These are phyloP conservation scores for Apis dorsata DNA, from an alignment of 1,140 invertebrate species.

Conservation along the genomic window DNA sequence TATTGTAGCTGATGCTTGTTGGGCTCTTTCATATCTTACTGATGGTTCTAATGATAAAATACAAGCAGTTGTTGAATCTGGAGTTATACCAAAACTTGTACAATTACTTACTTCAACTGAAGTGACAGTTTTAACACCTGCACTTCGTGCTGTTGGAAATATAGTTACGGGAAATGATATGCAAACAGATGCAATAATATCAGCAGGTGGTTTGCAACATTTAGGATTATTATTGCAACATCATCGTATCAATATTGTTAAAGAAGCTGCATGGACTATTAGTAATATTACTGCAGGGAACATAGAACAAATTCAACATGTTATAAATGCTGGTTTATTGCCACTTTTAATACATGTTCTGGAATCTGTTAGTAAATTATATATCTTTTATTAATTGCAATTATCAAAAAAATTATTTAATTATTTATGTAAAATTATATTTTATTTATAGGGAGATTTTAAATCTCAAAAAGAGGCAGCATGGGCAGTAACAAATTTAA, in stretches of 20 bases:
- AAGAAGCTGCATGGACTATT: conserved; percentile 92
- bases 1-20: conserved; percentile 92
- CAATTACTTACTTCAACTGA: conserved; percentile 87
- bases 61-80: conserved; percentile 87
- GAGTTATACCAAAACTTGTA: conserved; percentile 88
- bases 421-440: conserved; percentile 7
- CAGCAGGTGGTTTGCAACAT: conserved; percentile 87
- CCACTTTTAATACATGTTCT: conserved; percentile 86
- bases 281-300: conserved; percentile 92
- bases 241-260: conserved; percentile 85
- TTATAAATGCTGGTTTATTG: conserved; percentile 87
- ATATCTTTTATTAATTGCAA: conserved; percentile 80
- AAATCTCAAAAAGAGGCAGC: conserved; percentile 90
- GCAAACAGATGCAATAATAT: conserved; percentile 95
- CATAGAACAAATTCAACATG: conserved; percentile 86
- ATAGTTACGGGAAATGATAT: conserved; percentile 91
- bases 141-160: conserved; percentile 92
- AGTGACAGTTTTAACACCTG: conserved; percentile 91
- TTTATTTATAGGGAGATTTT: conserved; percentile 84
- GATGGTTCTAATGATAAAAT: conserved; percentile 97
- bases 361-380: conserved; percentile 79
- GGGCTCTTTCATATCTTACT: conserved; percentile 97
- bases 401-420: not conserved
- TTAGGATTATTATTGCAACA: conserved; percentile 88
- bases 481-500: conserved; percentile 91